Evolutionary conservation across 2,797 vertebrate genomes (phyloP), one percentile per base, ranked within the genome.

Genomic region (Loriculus beryllinus): DNA sequence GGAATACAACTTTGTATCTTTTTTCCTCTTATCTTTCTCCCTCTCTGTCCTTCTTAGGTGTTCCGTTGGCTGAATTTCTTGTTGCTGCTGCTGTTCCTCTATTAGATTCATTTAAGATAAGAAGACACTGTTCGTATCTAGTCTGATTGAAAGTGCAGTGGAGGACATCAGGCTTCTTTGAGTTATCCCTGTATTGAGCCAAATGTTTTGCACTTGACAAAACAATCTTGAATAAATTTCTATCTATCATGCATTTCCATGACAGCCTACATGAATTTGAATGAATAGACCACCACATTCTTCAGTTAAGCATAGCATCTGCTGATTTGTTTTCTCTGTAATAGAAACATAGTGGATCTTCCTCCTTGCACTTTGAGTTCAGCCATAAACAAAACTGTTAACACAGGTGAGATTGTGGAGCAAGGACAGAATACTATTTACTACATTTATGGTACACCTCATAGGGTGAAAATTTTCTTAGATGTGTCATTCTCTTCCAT

Each of bases 241-340:
- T 52, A 0, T 47, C 1, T 0, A 23, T 56, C 4, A 3, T 47
- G 9, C 6, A 33, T 69, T 82, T 78, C 37, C 11, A 26, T 42
- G 20, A 26, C 12, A 47, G 14, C 22, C 6, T 10, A 25, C 2
- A 2, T 35, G 25, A 59, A 9, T 86, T 39, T 68, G n/a, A 65
- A 69, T 48, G 20, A 60, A 47, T 33, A 6, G 1, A 82, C 25
- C 20, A 20, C 14, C 25, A 45, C 0, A 0, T 12, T 42, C 16
- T 82, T 75, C 29, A 20, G 25, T 20, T 80, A 20, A 57, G 15
- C 52, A 28, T 9, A 52, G 5, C 9, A 77, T 43, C 25, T 57
- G 23, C 19, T 3, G 1, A 42, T 21, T 42, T 69, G 9, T 16
- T 57, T 3, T 14, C 35, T 76, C 42, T 1, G 0, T 54, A 62